Percentiles rank a stretch among this genome's conserved stretches.
These are phyloP conservation scores for Phymatocera aterrima DNA, from an alignment of 2,888 invertebrate species.

Conservation along the genomic window DNA sequence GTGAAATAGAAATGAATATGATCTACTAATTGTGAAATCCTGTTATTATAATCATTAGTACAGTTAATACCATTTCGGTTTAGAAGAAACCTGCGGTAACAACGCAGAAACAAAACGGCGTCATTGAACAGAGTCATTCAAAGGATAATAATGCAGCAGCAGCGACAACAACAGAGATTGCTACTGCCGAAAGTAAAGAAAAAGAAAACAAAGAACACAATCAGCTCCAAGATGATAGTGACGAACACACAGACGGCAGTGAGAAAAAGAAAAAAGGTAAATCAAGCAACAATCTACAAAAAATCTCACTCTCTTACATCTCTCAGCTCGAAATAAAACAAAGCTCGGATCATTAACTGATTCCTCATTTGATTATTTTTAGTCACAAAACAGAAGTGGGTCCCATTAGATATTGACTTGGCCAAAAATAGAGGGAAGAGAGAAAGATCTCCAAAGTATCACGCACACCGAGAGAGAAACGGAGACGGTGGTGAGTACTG, in stretches of 20 bases:
- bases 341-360: neutral
- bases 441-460: slow-evolving; percentile 77
- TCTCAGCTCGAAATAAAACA: neutral
- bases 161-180: too few relatives aligned
- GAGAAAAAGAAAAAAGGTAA: slow-evolving; percentile 75
- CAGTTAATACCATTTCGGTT: slow-evolving; percentile 48
- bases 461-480: slow-evolving; percentile 69
- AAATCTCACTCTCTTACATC: neutral
- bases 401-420: slow-evolving; percentile 91
- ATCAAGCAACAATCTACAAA: slow-evolving; percentile 35
- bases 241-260: slow-evolving; percentile 71
- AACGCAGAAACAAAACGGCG: slow-evolving; percentile 75
- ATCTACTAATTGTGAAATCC: neutral
- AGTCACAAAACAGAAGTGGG: slow-evolving; percentile 89
- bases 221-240: slow-evolving; percentile 72
- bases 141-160: slow-evolving; percentile 61
- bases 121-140: slow-evolving; percentile 63
- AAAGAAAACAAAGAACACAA: slow-evolving; percentile 72
- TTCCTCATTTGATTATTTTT: slow-evolving; percentile 53
- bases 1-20: neutral
- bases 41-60: slow-evolving; percentile 26
- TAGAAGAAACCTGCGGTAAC: slow-evolving; percentile 63
- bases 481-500: slow-evolving; percentile 70
- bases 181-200: slow-evolving; percentile 60
- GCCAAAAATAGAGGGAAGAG: slow-evolving; percentile 82